A percentile compares a stretch with the other conserved stretches of the same genome.
Conservation (phyloP, 30 jellyfish, hydroid and myxozoan genomes). For the Catostylus mosaicus region DNA sequence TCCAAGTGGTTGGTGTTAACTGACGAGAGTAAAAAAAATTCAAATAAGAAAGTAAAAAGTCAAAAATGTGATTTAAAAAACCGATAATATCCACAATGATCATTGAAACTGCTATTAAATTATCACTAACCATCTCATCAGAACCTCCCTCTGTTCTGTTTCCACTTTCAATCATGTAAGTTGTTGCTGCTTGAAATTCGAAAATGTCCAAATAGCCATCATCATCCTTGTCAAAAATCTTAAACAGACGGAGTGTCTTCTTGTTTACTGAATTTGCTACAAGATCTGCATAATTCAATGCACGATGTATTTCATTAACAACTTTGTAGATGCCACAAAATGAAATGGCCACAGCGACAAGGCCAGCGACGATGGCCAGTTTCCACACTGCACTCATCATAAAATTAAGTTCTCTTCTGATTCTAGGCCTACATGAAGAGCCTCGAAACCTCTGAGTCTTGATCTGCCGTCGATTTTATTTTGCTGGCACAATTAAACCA, state of each 20-base stretch:
- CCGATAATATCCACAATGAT: too few relatives aligned
- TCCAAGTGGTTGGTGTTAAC: too few relatives aligned
- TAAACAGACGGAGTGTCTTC: slow-evolving; percentile 27
- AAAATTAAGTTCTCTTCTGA: too few relatives aligned
- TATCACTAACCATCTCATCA: background rate
- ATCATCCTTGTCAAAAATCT: slow-evolving; percentile 25
- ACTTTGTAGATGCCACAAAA: slow-evolving; percentile 31
- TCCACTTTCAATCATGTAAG: background rate
- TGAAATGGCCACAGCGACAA: slow-evolving; percentile 23
- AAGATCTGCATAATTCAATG: slow-evolving; percentile 21
- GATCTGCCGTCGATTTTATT: too few relatives aligned
- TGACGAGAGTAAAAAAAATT: too few relatives aligned
- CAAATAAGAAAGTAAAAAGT: too few relatives aligned
- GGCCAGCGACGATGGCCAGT: slow-evolving; percentile 1
- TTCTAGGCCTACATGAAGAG: too few relatives aligned
- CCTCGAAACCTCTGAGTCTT: too few relatives aligned
- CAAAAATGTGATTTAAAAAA: too few relatives aligned
- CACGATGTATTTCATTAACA: slow-evolving; percentile 4
- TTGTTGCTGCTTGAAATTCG: slow-evolving; percentile 37
- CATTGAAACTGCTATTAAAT: too few relatives aligned
- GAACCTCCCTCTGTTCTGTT: background rate
- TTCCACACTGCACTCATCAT: slow-evolving; percentile 16
- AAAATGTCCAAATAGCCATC: slow-evolving; percentile 40
- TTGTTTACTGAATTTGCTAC: slow-evolving; percentile 5
- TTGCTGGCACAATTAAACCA: too few relatives aligned